phyloP scores from a whole-genome alignment of 2,113 vertebrate species.

The Glaucomys volans region DNA sequence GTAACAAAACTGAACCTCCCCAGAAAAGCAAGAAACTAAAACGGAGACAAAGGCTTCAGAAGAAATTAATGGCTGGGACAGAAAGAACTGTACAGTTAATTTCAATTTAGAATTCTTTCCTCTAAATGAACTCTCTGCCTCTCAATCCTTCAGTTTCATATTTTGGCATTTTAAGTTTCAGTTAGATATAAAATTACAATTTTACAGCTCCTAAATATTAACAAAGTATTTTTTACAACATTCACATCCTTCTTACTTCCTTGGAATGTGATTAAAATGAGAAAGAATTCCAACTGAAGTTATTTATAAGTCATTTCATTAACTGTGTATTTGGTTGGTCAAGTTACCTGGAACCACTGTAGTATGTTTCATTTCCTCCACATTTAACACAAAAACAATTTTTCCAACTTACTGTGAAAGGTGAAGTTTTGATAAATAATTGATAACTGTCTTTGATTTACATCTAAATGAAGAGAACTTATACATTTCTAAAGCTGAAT shows the following conservation, averaged over 20 bases:
- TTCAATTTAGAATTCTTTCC: conserved; percentile 18
- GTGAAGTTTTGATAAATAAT: conserved; percentile 13
- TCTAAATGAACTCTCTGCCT: conserved; percentile 24
- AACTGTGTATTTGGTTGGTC: not conserved
- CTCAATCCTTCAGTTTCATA: not conserved
- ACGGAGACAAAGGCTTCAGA: not conserved
- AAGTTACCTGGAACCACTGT: not conserved
- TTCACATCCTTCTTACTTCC: not conserved
- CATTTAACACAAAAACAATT: conserved; percentile 23
- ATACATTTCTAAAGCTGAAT: not conserved
- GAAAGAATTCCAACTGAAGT: not conserved
- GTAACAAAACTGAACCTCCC: not conserved
- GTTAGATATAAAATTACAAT: conserved; percentile 29
- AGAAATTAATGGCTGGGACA: not conserved
- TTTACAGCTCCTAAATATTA: not conserved
- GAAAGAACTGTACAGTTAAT: not conserved
- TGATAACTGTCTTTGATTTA: not conserved
- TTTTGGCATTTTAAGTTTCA: conserved; percentile 3
- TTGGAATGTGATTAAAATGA: not conserved
- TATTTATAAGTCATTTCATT: not conserved
- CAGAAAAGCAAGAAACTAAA: not conserved
- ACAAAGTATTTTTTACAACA: not conserved
- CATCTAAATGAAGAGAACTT: not conserved
- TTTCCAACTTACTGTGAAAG: not conserved
- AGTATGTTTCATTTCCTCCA: not conserved